phyloP scores from a whole-genome alignment of 2,888 invertebrate species.

The Lamellibrachia satsuma region DNA sequence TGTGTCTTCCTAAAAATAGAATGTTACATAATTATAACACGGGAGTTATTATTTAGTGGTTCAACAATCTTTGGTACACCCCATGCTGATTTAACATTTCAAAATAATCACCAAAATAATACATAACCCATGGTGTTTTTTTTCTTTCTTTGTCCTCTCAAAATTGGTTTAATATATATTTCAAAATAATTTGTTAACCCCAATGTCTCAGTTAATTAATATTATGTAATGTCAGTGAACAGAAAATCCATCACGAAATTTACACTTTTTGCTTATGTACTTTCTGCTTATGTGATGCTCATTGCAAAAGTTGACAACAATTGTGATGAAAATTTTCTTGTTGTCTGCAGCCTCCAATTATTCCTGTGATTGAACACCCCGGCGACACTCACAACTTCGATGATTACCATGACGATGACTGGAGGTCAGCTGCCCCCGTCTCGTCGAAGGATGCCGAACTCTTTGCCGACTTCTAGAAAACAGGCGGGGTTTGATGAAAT shows the following conservation, averaged over 20 bases:
- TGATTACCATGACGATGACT: slow-evolving; percentile 40
- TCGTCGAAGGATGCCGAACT: slow-evolving; percentile 31
- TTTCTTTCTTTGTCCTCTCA: no score
- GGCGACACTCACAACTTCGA: slow-evolving; percentile 45
- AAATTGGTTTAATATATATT: no score
- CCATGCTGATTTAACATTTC: background rate
- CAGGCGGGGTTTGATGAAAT: background rate
- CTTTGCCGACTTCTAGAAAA: slow-evolving; percentile 37
- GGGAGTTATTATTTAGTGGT: background rate
- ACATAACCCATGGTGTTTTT: no score
- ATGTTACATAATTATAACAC: background rate
- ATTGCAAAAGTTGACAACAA: no score
- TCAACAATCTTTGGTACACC: background rate
- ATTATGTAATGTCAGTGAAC: no score
- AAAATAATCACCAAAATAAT: background rate
- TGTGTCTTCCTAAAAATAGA: background rate
- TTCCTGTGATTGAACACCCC: slow-evolving; percentile 34
- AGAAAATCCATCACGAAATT: no score
- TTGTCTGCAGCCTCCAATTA: slow-evolving; percentile 40
- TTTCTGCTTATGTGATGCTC: no score
- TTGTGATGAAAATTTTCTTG: no score
- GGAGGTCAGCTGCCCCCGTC: slow-evolving; percentile 33
- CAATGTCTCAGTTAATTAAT: no score
- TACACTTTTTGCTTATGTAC: no score
- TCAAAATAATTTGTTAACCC: no score